phyloP scores from a whole-genome alignment of 2,888 invertebrate species.

The Ornithoptera priamus region DNA sequence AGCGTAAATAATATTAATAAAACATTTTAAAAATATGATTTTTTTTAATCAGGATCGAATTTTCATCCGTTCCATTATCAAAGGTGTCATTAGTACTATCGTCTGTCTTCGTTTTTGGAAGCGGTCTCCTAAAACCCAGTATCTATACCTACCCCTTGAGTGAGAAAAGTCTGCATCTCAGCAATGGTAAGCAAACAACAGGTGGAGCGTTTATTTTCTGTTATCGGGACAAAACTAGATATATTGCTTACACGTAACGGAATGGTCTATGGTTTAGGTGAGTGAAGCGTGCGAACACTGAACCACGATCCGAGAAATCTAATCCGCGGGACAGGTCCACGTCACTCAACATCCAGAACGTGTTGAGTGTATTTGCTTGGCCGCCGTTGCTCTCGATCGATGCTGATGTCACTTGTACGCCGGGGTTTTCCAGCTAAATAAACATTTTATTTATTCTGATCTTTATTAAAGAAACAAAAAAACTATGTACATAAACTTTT shows the following conservation, averaged over 20 bases:
- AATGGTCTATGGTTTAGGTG: constrained; percentile 89
- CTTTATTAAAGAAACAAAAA: neutral
- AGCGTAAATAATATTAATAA: no score
- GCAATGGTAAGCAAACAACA: no score
- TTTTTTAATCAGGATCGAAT: no score
- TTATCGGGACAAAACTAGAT: constrained; percentile 3
- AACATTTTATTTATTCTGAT: neutral
- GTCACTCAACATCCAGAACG: constrained; percentile 90
- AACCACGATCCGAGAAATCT: constrained; percentile 86
- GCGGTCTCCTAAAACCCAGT: no score
- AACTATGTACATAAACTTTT: no score
- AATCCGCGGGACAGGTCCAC: constrained; percentile 89
- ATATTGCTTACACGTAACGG: constrained; percentile 79
- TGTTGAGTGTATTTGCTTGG: constrained; percentile 80
- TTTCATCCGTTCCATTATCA: no score
- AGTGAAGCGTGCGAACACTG: constrained; percentile 85
- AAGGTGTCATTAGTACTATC: no score
- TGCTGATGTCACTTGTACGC: constrained; percentile 76
- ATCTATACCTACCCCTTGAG: no score
- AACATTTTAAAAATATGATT: no score
- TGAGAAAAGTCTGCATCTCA: no score
- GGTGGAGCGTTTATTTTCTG: no score
- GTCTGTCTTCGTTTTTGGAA: no score
- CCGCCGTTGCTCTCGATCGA: constrained; percentile 70
- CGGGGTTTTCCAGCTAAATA: constrained; percentile 80